phyloP scores from a whole-genome alignment of 1,140 invertebrate genomes.

The Lasioglossum albipes region DNA sequence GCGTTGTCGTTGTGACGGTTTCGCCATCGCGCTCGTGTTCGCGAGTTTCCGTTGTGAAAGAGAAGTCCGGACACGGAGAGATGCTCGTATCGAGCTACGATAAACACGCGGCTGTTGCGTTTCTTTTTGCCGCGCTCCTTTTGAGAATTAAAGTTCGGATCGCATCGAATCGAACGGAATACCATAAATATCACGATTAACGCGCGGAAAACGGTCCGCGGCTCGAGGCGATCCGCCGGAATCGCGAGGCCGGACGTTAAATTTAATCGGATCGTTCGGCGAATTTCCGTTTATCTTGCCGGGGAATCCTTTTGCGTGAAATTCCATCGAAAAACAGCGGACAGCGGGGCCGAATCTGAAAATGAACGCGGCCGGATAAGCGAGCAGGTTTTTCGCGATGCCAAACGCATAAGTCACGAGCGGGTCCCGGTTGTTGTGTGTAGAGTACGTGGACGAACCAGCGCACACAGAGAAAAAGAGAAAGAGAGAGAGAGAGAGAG shows the following conservation, averaged over 20 bases:
- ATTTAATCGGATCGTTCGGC: constrained; percentile 5
- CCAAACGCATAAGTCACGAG: constrained; percentile 27
- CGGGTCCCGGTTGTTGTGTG: background rate
- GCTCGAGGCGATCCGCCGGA: background rate
- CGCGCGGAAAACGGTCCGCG: background rate
- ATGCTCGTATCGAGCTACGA: too few relatives aligned
- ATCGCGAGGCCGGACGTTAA: background rate
- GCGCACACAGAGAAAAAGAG: too few relatives aligned
- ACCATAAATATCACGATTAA: background rate
- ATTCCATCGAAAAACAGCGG: constrained; percentile 41
- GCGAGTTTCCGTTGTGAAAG: background rate
- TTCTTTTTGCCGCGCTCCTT: too few relatives aligned
- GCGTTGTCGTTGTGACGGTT: constrained; percentile 4
- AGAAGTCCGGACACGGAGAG: background rate
- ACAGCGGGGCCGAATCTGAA: background rate
- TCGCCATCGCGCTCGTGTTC: background rate
- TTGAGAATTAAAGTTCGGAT: too few relatives aligned
- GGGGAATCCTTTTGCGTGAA: constrained; percentile 21
- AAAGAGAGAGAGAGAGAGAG: too few relatives aligned
- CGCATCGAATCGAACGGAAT: background rate
- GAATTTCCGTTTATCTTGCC: constrained; percentile 27
- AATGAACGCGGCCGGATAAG: constrained; percentile 37
- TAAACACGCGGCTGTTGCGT: too few relatives aligned
- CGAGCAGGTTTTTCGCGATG: constrained; percentile 45
- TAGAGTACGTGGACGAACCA: too few relatives aligned